Percentiles rank a stretch among this genome's conserved stretches.
phyloP scores from a whole-genome alignment of 1,140 invertebrate species.

The Metopolophium dirhodum region DNA sequence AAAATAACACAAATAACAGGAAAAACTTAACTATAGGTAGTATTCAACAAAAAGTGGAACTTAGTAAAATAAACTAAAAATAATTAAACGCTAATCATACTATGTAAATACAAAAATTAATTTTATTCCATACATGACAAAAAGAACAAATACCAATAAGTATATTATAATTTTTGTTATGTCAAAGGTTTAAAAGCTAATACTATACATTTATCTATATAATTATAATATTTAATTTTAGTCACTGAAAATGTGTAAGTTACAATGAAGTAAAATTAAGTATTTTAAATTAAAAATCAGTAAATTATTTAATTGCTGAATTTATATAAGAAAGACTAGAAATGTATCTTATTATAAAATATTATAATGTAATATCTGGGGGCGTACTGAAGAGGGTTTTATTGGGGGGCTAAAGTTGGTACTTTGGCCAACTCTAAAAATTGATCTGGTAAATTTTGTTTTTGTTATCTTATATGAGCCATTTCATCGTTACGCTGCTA shows the following conservation, averaged over 20 bases:
- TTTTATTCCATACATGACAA: background rate
- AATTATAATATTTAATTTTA: background rate
- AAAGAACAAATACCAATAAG: background rate
- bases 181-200: background rate
- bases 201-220: background rate
- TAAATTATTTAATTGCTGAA: background rate
- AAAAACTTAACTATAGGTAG: background rate
- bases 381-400: too few species aligned
- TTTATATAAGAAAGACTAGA: background rate
- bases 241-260: background rate
- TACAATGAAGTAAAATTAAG: background rate
- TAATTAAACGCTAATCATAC: background rate
- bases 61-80: background rate
- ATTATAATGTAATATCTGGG: too few species aligned
- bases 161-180: background rate
- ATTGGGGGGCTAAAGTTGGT: too few species aligned
- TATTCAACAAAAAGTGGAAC: background rate
- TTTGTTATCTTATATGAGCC: too few species aligned
- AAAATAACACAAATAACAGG: background rate
- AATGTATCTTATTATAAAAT: too few species aligned
- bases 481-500: too few species aligned
- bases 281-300: background rate
- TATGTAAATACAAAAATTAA: background rate
- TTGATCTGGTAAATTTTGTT: too few species aligned
- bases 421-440: too few species aligned